Evolutionary conservation across 37 sponge, comb jelly and placozoan species (phyloP), one percentile per base, ranked within the genome.

Genomic region (Bolinopsis microptera): DNA sequence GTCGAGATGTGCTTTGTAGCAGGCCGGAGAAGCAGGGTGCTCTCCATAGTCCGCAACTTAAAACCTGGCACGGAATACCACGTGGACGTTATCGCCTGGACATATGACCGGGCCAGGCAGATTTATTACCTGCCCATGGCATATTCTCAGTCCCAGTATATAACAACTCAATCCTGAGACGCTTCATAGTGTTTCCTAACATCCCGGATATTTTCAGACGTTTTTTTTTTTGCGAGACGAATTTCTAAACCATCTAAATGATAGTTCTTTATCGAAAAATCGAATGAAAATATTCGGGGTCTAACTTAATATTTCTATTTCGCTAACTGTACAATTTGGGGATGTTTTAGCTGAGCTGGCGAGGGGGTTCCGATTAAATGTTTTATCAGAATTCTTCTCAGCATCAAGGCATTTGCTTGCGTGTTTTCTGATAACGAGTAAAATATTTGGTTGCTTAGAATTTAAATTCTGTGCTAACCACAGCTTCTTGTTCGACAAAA

Each of bases 51-150:
- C 36, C 35, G 80, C 21, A 35, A 35, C 36, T 36, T 77, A 3
- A 32, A 77, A 32, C 80, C 80, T 16, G 37, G 37, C 5, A 77
- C 80, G 5, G 80, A 77, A 36, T 77, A 77, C 80, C 80, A 77
- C 80, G 80, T 77, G 33, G 80, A 77, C 37, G 80, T 77, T 1
- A 77, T 77, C 1, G 80, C 80, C 2, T 77, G 80, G 80, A 28
- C 35, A 3, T 77, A 16, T 1, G 74, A 70, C 74, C 25, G 30
- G 21, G 80, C 35, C 34, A 1, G 32, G 21, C 33, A 18, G 8
- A 32, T 77, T 16, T 77, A 77, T 36, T 77, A 33, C 37, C 80
- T 77, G 36, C 80, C 80, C 37, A 77, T 77, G 80, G 80, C 80
- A 0, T 77, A 77, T 36, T 77, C 80, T 0, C 80, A 77, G 35